phyloP scores from a whole-genome alignment of 2,113 vertebrate genomes.

The Phoenicopterus ruber region DNA sequence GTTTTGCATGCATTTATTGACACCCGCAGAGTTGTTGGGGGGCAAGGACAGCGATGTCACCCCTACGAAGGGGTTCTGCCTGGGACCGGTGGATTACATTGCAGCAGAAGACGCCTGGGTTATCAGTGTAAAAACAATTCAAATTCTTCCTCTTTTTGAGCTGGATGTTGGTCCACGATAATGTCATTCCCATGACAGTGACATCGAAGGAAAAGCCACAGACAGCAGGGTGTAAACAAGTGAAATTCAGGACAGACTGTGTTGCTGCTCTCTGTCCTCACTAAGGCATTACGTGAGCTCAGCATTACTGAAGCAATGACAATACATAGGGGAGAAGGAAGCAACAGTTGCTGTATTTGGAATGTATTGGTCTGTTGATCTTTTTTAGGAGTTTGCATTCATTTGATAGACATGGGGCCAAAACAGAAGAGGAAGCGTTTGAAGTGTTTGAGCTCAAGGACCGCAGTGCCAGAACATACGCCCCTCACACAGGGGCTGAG shows the following conservation, averaged over 20 bases:
- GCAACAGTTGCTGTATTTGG: neutral
- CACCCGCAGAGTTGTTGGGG: neutral
- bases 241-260: neutral
- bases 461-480: rapidly evolving
- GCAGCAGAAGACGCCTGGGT: neutral
- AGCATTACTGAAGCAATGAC: neutral
- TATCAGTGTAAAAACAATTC: neutral
- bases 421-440: neutral
- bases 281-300: neutral
- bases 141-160: neutral
- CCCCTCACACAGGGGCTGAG: neutral
- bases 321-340: neutral
- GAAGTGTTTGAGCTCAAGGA: neutral
- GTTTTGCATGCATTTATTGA: neutral
- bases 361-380: neutral
- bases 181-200: neutral
- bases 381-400: neutral
- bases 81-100: neutral
- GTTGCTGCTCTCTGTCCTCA: neutral
- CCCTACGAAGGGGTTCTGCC: neutral
- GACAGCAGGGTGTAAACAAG: neutral
- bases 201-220: neutral
- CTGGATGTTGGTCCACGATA: neutral
- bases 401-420: neutral
- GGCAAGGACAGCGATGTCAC: neutral